Conservation (phyloP, 2,888 invertebrate genomes). For the Amiota mariae region DNA sequence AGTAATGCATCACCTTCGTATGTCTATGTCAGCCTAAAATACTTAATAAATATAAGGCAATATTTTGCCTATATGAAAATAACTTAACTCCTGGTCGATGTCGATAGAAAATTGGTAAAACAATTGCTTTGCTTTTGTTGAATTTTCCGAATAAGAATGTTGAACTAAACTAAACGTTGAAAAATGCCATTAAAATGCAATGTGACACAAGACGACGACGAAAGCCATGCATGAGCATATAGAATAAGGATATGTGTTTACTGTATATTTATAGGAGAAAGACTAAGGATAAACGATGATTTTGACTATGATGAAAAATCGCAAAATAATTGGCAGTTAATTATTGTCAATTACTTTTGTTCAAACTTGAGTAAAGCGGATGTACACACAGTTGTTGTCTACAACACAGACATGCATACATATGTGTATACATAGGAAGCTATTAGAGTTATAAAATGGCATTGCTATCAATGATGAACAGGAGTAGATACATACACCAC, state of each 20-base stretch:
- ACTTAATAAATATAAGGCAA: conserved; percentile 34
- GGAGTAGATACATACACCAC: not conserved
- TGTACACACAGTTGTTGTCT: no score
- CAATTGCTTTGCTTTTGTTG: not conserved
- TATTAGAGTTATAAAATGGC: not conserved
- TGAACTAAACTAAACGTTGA: not conserved
- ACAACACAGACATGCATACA: no score
- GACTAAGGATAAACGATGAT: conserved; percentile 35
- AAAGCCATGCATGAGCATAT: conserved; percentile 21
- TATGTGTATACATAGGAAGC: not conserved
- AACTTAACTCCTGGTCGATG: not conserved
- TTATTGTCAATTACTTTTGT: conserved; percentile 66
- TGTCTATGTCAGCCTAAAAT: conserved; percentile 43
- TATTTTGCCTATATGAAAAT: not conserved
- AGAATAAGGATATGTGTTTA: conserved; percentile 17
- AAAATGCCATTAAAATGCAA: conserved; percentile 59
- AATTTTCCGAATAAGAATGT: no score
- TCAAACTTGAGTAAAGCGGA: no score
- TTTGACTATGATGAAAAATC: conserved; percentile 53
- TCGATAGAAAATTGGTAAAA: not conserved
- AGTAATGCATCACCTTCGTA: not conserved
- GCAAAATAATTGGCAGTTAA: conserved; percentile 68
- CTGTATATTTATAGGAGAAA: not conserved
- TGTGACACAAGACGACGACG: conserved; percentile 34
- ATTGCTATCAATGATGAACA: not conserved